Conservation (phyloP, 1,140 invertebrate genomes). For the Drosophila equinoxialis region DNA sequence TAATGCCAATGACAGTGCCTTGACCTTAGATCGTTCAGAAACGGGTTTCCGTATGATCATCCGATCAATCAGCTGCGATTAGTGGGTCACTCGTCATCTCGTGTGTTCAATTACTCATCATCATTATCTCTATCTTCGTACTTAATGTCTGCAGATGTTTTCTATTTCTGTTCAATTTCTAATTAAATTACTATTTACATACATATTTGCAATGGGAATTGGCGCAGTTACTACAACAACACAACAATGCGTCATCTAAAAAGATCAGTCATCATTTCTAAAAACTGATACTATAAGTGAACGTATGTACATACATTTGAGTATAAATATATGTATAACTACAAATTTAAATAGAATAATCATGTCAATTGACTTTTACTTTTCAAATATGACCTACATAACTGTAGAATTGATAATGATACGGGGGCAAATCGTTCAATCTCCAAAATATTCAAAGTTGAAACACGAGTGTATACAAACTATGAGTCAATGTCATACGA, state of each 20-base stretch:
- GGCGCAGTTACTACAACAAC: not conserved
- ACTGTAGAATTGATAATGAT: not conserved
- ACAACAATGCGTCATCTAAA: not conserved
- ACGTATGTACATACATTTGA: not conserved
- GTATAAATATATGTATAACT: not conserved
- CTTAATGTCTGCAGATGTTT: not conserved
- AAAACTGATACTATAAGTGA: no score
- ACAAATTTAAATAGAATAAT: not conserved
- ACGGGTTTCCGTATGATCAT: not conserved
- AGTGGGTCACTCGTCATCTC: not conserved
- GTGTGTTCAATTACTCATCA: not conserved
- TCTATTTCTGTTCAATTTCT: not conserved
- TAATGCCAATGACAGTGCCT: slow-evolving; percentile 6
- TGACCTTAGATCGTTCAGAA: not conserved
- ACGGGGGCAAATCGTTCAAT: not conserved
- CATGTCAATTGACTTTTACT: slow-evolving; percentile 5
- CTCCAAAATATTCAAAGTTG: no score
- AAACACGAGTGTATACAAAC: no score
- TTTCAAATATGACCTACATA: not conserved
- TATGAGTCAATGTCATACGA: no score
- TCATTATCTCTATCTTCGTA: not conserved
- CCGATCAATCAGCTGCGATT: not conserved
- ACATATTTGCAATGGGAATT: not conserved
- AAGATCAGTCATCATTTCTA: no score
- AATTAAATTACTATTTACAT: not conserved